phyloP scores from a whole-genome alignment of 2,113 vertebrate genomes.

The Acrocephalus arundinaceus region DNA sequence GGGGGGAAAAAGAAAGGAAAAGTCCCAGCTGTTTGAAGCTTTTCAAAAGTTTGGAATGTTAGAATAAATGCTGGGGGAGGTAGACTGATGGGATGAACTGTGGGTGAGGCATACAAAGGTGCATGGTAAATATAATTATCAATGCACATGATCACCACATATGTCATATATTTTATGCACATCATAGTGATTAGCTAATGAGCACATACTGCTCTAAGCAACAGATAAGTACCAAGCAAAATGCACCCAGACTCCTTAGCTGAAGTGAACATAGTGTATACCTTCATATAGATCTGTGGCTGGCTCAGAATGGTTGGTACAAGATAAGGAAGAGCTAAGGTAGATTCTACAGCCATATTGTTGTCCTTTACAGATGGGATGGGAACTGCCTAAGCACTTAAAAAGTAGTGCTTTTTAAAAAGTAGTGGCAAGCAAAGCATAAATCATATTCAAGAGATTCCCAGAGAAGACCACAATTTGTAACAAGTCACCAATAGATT shows the following conservation, averaged over 20 bases:
- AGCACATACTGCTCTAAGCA: not conserved
- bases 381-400: not conserved
- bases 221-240: not conserved
- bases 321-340: not conserved
- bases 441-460: not conserved
- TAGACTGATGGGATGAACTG: not conserved
- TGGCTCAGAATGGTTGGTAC: not conserved
- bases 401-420: not conserved
- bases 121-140: not conserved
- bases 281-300: not conserved
- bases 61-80: not conserved
- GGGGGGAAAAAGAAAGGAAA: not conserved
- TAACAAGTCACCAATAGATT: not conserved
- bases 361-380: not conserved
- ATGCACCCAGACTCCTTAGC: not conserved
- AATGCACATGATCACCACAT: not conserved
- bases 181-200: not conserved
- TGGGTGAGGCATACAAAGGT: not conserved
- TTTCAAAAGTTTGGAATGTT: slow-evolving; percentile 17
- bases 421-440: not conserved
- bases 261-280: not conserved
- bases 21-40: not conserved
- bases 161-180: not conserved
- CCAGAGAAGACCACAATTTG: not conserved
- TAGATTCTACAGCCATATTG: rapidly evolving